Percentiles rank a stretch among this genome's conserved stretches.
Conservation (phyloP, 2,888 invertebrate species). For the Noctua comes region DNA sequence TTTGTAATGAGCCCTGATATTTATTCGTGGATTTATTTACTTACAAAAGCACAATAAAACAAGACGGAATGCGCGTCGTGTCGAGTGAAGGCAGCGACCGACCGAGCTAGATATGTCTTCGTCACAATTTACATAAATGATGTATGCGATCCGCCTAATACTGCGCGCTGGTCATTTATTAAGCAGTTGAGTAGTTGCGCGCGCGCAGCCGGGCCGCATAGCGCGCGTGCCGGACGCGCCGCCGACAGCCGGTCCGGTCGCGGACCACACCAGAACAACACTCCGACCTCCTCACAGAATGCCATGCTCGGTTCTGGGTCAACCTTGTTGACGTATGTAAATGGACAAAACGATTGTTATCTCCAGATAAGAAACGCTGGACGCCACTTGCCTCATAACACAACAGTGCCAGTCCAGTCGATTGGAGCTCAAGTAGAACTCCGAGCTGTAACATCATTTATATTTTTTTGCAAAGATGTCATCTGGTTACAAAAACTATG, state of each 20-base stretch:
- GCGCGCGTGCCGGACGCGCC: conserved; percentile 85
- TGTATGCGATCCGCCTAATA: conserved; percentile 89
- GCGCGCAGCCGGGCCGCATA: conserved; percentile 80
- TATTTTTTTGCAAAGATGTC: conserved; percentile 68
- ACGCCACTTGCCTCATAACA: conserved; percentile 53
- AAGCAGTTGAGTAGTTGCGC: conserved; percentile 81
- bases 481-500: conserved; percentile 58
- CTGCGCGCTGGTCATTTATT: conserved; percentile 88
- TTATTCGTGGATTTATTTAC: conserved; percentile 80
- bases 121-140: conserved; percentile 91
- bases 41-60: conserved; percentile 76
- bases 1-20: conserved; percentile 71
- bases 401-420: conserved; percentile 32
- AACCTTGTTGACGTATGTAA: conserved; percentile 86
- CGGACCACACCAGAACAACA: conserved; percentile 85
- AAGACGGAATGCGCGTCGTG: conserved; percentile 87
- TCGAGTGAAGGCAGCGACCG: conserved; percentile 84
- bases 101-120: conserved; percentile 89
- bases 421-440: conserved; percentile 18
- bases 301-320: conserved; percentile 74
- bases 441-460: conserved; percentile 31
- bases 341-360: conserved; percentile 80
- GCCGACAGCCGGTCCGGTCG: conserved; percentile 81
- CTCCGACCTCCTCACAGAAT: conserved; percentile 69
- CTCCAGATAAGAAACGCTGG: conserved; percentile 64